Percentiles rank a stretch among this genome's conserved stretches.
These are phyloP conservation scores for Pristionchus japonicus DNA, from an alignment of 2,888 invertebrate species.

Conservation along the genomic window DNA sequence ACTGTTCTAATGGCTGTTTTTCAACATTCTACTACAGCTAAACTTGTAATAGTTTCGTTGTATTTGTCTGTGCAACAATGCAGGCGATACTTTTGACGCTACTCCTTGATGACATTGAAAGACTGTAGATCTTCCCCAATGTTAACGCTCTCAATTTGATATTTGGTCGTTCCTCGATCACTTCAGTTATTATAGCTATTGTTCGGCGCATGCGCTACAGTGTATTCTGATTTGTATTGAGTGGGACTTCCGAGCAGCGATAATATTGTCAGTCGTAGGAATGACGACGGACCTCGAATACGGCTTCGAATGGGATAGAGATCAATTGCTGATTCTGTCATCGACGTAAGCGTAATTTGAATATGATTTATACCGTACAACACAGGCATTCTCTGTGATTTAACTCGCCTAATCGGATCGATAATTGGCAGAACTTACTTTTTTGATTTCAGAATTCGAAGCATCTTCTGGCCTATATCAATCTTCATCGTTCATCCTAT, in stretches of 20 bases:
- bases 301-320: not conserved
- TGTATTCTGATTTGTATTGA: not conserved
- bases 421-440: too few relatives aligned
- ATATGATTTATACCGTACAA: too few relatives aligned
- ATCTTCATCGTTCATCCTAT: not conserved
- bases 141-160: too few relatives aligned
- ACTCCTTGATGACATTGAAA: too few relatives aligned
- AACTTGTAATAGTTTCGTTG: not conserved
- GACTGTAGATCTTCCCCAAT: too few relatives aligned
- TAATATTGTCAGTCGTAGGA: not conserved
- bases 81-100: too few relatives aligned
- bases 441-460: not conserved
- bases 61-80: not conserved
- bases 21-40: not conserved
- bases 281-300: not conserved
- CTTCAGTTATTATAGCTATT: not conserved
- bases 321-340: not conserved
- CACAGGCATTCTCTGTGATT: too few relatives aligned
- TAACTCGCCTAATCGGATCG: too few relatives aligned
- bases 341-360: not conserved
- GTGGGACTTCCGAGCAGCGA: not conserved
- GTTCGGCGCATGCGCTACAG: not conserved
- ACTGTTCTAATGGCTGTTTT: not conserved
- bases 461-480: not conserved
- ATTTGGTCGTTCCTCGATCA: not conserved